Evolutionary conservation across 1,140 invertebrate genomes (phyloP), one percentile per base, ranked within the genome.

Genomic region (Holotrichia oblita): DNA sequence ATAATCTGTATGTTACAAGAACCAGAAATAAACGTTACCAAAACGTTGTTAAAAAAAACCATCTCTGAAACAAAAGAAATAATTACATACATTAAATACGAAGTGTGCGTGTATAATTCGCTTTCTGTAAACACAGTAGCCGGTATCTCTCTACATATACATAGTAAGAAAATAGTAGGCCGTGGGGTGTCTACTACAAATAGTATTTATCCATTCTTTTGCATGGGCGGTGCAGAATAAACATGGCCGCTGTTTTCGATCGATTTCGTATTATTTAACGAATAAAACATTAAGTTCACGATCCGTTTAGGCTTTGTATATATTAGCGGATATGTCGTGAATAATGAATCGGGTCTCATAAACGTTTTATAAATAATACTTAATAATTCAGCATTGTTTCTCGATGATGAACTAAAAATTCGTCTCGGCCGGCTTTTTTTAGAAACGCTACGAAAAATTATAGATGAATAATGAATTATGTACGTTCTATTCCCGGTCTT

Each of bases 21-120:
- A 17, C 6, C 17, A 41, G n/a, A 74, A 41, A 44, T 40, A 40
- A 74, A 74, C 41, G 14, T 74, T 74, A 74, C 73, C 73, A 74
- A 74, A 74, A 44, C 41, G 73, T 17, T 74, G 73, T 41, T 74
- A 24, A 69, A 69, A n/a, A 48, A 69, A 69, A 69, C 61, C 41
- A 41, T 74, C 14, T 72, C 73, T 74, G 73, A 74, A 74, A 74
- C 73, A 74, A 34, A 74, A 74, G 73, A 74, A 74, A 74, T 74
- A 74, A 74, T 74, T 74, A 74, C 73, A 74, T 34, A 69, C 61
- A 69, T 69, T 69, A 69, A 69, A 27, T 22, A 22, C n/a, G 12
- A n/a, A n/a, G 48, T 55, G 48, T 55, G 48, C 48, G 48, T 55
- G 48, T 55, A 55, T 55, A 55, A 55, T 55, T 55, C 17, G 48